Evolutionary conservation across 1,140 invertebrate genomes (phyloP), one percentile per base, ranked within the genome.

Genomic region (Papilio dardanus): DNA sequence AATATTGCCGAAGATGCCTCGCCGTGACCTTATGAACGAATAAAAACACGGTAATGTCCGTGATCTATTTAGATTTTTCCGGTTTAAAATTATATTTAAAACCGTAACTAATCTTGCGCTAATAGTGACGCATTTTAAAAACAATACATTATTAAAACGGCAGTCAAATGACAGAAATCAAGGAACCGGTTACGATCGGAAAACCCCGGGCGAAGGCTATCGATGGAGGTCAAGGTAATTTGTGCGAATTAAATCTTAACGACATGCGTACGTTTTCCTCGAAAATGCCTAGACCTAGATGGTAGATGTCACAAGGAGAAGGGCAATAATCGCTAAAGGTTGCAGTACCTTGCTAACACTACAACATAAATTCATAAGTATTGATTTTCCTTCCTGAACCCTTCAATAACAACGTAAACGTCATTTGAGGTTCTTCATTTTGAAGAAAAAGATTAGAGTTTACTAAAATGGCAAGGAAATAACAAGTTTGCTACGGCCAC

Each of bases 271-370:
- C 33, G 68, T 85, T 86, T 86, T 85, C 85, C 83, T 82, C 75
- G 12, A 80, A 31, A 33, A 68, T 68, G 74, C 84, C 85, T 86
- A 86, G 85, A 86, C 85, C 85, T 77, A 83, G 28, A 79, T 81
- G 76, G 62, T 58, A 67, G 74, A 77, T 74, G 79, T 74, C 78
- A 35, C 40, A 42, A 54, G 54, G 69, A 76, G 76, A 54, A 54
- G 50, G 50, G 50, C 21, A 54, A 54, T 24, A 24, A 8, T 24
- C 19, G 24, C 50, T 54, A 10, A 54, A 54, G 50, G 50, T 54
- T 24, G 21, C 2, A 7, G 21, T 54, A 24, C 14, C 21, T 19
- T 24, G 50, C 21, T 54, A 54, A 12, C 50, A 24, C 21, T 54
- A 6, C 21, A 1, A 46, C 42, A 19, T 46, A 19, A 24, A 54